phyloP scores from a whole-genome alignment of 2,797 vertebrate genomes.

The Menidia menidia region DNA sequence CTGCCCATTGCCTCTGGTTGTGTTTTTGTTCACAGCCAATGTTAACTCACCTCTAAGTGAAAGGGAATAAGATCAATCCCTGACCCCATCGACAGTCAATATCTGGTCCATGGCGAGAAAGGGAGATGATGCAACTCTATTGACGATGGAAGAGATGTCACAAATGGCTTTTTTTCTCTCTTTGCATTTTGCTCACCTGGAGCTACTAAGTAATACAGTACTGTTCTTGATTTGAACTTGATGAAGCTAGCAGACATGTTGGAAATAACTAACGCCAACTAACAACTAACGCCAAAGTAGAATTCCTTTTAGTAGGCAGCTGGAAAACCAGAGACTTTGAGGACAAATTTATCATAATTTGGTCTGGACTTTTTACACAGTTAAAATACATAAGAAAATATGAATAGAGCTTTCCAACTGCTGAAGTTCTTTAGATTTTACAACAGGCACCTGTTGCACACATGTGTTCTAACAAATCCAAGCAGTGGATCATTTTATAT shows the following conservation, averaged over 20 bases:
- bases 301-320: slow-evolving; percentile 27
- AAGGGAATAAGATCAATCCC: slow-evolving; percentile 58
- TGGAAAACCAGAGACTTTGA: background rate
- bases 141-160: slow-evolving; percentile 71
- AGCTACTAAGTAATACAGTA: slow-evolving; percentile 62
- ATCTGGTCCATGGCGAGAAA: slow-evolving; percentile 57
- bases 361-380: too few species aligned
- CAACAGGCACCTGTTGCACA: too few species aligned
- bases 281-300: slow-evolving; percentile 16
- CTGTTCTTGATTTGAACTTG: slow-evolving; percentile 68
- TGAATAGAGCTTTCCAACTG: too few species aligned
- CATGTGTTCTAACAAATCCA: too few species aligned
- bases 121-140: slow-evolving; percentile 59
- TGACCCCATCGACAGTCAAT: slow-evolving; percentile 73
- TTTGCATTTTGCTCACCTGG: slow-evolving; percentile 73
- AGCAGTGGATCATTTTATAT: too few species aligned
- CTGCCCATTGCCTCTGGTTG: slow-evolving; percentile 53
- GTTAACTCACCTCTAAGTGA: slow-evolving; percentile 50
- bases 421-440: too few species aligned
- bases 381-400: too few species aligned
- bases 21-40: slow-evolving; percentile 45
- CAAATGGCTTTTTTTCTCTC: slow-evolving; percentile 72
- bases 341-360: too few species aligned
- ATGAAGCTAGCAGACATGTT: slow-evolving; percentile 13
- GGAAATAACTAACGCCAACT: slow-evolving; percentile 17